Percentiles rank a stretch among this genome's conserved stretches.
Evolutionary conservation across 2,888 invertebrate species (phyloP).

Genomic region (Ypsolopha sequella): DNA sequence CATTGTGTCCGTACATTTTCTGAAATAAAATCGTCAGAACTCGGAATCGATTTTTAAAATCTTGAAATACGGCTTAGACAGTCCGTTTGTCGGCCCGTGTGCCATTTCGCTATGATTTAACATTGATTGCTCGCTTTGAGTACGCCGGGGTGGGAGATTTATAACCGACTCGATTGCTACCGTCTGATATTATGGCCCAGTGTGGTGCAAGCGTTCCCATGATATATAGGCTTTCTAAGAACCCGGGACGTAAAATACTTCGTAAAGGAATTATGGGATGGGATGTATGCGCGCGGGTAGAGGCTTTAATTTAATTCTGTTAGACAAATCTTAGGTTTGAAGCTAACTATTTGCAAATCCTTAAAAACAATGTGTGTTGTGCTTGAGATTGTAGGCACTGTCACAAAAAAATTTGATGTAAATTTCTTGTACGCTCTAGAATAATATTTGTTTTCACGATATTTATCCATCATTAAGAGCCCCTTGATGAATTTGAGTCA

Average conservation of each 20-base stretch:
- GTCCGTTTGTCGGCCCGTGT: slow-evolving; percentile 15
- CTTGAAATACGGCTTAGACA: slow-evolving; percentile 14
- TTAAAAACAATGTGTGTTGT: too few relatives aligned
- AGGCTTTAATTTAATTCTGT: too few relatives aligned
- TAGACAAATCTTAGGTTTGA: too few relatives aligned
- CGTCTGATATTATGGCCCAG: slow-evolving; percentile 20
- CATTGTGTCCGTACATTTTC: too few relatives aligned
- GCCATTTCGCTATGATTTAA: slow-evolving; percentile 54
- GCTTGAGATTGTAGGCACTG: too few relatives aligned
- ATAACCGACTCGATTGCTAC: slow-evolving; percentile 47
- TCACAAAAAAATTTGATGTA: too few relatives aligned
- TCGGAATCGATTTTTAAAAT: slow-evolving; percentile 34
- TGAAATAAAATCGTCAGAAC: too few relatives aligned
- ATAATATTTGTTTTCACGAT: too few relatives aligned
- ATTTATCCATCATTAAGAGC: too few relatives aligned
- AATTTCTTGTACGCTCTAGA: too few relatives aligned
- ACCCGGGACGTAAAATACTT: neutral
- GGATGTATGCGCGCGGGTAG: neutral
- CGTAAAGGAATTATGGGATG: neutral
- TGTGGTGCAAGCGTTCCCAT: slow-evolving; percentile 6
- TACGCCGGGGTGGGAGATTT: slow-evolving; percentile 42
- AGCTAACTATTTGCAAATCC: too few relatives aligned
- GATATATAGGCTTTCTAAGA: slow-evolving; percentile 6
- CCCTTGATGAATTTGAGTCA: too few relatives aligned
- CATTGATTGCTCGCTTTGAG: slow-evolving; percentile 58